A percentile compares a stretch with the other conserved stretches of the same genome.
phyloP scores from a whole-genome alignment of 2,888 invertebrate genomes.

The Leptinotarsa juncta region DNA sequence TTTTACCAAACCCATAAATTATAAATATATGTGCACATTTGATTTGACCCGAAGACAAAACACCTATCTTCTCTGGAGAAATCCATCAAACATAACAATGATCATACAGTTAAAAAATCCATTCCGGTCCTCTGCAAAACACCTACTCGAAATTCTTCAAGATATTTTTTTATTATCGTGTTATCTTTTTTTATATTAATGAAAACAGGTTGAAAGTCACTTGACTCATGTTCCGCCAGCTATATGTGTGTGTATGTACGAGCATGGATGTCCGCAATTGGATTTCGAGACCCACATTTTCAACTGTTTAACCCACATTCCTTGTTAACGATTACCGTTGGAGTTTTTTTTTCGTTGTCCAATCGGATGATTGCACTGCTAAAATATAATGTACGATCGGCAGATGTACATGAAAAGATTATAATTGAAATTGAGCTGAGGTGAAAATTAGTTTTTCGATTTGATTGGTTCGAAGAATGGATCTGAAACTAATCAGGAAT shows the following conservation, averaged over 20 bases:
- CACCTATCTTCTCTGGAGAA: not conserved
- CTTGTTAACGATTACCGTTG: slow-evolving; percentile 37
- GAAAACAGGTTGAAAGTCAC: slow-evolving; percentile 22
- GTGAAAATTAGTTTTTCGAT: not conserved
- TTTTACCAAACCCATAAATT: not conserved
- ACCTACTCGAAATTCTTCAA: slow-evolving; percentile 16
- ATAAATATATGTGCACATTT: not conserved
- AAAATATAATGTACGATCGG: slow-evolving; percentile 18
- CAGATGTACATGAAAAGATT: slow-evolving; percentile 19
- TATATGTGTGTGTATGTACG: slow-evolving; percentile 9
- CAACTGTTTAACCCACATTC: slow-evolving; percentile 45
- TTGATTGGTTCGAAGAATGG: not conserved
- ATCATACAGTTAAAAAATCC: not conserved
- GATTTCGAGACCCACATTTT: slow-evolving; percentile 41
- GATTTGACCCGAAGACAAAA: not conserved
- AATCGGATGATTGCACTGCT: slow-evolving; percentile 10
- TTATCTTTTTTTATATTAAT: slow-evolving; percentile 10
- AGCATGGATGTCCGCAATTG: slow-evolving; percentile 20
- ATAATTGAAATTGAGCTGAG: not conserved
- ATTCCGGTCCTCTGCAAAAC: slow-evolving; percentile 1
- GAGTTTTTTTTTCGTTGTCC: slow-evolving; percentile 24
- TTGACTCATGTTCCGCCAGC: slow-evolving; percentile 20
- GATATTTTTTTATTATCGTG: slow-evolving; percentile 19
- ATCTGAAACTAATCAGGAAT: too few relatives aligned
- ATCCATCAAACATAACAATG: slow-evolving; percentile 4